Conservation (phyloP, 2,888 invertebrate species). For the Tetragonisca angustula region DNA sequence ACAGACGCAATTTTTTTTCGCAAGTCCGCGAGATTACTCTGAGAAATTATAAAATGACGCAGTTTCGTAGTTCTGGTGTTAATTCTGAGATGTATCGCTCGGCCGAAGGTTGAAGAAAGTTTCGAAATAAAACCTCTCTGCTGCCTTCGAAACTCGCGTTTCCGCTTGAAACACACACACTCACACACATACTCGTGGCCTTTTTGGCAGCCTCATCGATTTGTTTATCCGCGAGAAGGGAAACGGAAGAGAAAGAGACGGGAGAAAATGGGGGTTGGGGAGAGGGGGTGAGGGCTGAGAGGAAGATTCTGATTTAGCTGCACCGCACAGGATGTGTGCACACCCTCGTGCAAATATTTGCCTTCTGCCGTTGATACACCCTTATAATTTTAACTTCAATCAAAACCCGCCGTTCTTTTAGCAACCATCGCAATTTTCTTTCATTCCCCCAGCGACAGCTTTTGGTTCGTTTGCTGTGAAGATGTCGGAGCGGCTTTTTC, state of each 20-base stretch:
- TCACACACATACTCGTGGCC: not conserved
- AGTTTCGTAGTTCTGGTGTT: too few relatives aligned
- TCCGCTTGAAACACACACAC: not conserved
- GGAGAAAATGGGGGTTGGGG: too few relatives aligned
- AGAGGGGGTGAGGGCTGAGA: not conserved
- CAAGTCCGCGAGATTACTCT: too few relatives aligned
- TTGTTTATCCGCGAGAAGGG: conserved; percentile 6
- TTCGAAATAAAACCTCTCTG: not conserved
- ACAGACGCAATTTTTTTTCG: too few relatives aligned
- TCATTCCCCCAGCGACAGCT: too few relatives aligned
- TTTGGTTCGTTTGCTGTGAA: too few relatives aligned
- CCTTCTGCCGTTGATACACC: not conserved
- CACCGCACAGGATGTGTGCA: not conserved
- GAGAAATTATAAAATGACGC: too few relatives aligned
- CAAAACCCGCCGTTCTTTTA: not conserved
- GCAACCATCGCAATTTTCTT: not conserved
- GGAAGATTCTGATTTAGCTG: conserved; percentile 12
- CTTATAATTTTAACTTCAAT: not conserved
- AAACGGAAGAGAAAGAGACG: not conserved
- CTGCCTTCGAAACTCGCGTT: not conserved
- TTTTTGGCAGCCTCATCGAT: not conserved
- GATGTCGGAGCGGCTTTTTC: too few relatives aligned
- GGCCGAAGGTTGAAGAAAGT: not conserved
- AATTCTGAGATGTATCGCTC: not conserved
- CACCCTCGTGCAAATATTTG: not conserved